These are phyloP conservation scores for Etheostoma nigrum DNA, from an alignment of 2,797 vertebrate species.

Conservation along the genomic window DNA sequence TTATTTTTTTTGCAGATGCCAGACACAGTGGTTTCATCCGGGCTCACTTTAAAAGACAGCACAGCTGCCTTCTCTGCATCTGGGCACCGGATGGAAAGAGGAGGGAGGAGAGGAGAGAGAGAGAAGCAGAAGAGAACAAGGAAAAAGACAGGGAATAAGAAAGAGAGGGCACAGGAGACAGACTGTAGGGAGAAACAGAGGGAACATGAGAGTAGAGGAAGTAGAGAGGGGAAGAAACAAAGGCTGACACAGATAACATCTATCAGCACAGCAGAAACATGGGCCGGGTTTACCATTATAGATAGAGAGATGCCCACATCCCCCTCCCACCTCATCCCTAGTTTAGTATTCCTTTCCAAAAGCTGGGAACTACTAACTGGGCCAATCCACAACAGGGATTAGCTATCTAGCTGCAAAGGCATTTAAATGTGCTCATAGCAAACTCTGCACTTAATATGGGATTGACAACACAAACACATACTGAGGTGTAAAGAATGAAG, in stretches of 20 bases:
- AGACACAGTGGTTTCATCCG: slow-evolving; percentile 66
- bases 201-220: slow-evolving; percentile 43
- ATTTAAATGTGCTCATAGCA: slow-evolving; percentile 71
- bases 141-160: slow-evolving; percentile 52
- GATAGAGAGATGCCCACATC: slow-evolving; percentile 69
- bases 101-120: slow-evolving; percentile 46
- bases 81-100: slow-evolving; percentile 70
- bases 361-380: slow-evolving; percentile 78
- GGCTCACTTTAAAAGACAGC: slow-evolving; percentile 76
- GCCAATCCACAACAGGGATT: slow-evolving; percentile 83
- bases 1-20: slow-evolving; percentile 67
- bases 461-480: slow-evolving; percentile 73
- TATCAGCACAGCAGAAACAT: slow-evolving; percentile 78
- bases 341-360: slow-evolving; percentile 71
- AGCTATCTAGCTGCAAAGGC: slow-evolving; percentile 73
- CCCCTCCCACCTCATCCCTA: slow-evolving; percentile 66
- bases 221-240: slow-evolving; percentile 75
- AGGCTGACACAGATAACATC: slow-evolving; percentile 85
- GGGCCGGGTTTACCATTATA: slow-evolving; percentile 74
- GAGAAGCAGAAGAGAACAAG: slow-evolving; percentile 43
- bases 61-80: slow-evolving; percentile 79
- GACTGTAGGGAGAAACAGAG: slow-evolving; percentile 43
- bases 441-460: slow-evolving; percentile 66
- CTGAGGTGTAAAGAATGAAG: slow-evolving; percentile 52
- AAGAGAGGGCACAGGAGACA: slow-evolving; percentile 39